A percentile compares a stretch with the other conserved stretches of the same genome.
phyloP scores from a whole-genome alignment of 2,113 vertebrate genomes.

The Ctenomys sociabilis region DNA sequence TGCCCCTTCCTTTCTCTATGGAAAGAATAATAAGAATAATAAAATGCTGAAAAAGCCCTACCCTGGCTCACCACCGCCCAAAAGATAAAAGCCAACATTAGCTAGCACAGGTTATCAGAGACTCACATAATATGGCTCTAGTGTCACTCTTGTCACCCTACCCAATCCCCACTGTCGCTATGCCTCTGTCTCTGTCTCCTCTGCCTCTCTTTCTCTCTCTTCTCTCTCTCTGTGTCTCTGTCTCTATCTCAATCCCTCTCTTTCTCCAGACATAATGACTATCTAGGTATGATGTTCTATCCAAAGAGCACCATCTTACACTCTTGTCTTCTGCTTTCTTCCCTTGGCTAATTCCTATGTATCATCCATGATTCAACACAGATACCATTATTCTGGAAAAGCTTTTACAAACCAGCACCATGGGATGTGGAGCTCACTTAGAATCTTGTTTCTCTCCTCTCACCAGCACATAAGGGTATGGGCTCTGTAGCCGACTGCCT shows the following conservation, averaged over 20 bases:
- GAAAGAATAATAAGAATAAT: neutral
- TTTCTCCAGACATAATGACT: neutral
- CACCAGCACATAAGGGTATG: neutral
- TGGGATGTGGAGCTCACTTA: accelerated
- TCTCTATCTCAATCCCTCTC: neutral
- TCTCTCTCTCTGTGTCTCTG: neutral
- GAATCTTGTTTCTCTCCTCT: neutral
- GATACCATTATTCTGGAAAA: neutral
- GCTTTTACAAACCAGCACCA: neutral
- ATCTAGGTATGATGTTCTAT: neutral
- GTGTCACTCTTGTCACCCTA: neutral
- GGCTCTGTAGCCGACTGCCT: neutral
- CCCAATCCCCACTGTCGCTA: neutral
- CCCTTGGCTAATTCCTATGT: neutral
- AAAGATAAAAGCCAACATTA: conserved; percentile 8
- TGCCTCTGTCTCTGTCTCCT: neutral
- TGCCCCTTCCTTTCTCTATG: neutral
- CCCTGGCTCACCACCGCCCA: neutral
- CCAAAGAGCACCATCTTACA: neutral
- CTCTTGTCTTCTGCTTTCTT: neutral
- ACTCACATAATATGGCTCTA: neutral
- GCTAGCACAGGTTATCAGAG: neutral
- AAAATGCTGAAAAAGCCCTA: neutral
- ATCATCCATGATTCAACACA: neutral
- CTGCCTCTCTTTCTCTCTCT: neutral